These are phyloP conservation scores for Protobothrops mucrosquamatus DNA, from an alignment of 2,113 vertebrate species.

Conservation along the genomic window DNA sequence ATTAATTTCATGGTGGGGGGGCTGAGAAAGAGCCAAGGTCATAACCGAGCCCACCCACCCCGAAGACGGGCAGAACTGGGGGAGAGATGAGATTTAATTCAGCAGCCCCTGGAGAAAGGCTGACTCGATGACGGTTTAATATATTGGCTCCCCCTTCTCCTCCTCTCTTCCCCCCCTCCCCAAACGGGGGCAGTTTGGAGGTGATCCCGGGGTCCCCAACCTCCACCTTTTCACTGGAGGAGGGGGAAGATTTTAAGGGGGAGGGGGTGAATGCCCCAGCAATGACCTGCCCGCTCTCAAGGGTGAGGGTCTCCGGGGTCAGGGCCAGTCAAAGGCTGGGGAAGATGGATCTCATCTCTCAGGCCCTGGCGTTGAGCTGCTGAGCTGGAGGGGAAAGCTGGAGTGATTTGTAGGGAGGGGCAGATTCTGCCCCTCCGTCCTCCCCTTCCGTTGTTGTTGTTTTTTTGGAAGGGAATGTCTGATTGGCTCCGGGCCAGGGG, in stretches of 20 bases:
- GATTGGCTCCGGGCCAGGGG: too few relatives aligned
- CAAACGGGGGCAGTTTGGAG: not conserved
- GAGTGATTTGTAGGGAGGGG: too few relatives aligned
- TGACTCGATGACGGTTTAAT: not conserved
- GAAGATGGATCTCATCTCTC: not conserved
- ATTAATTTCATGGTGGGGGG: slow-evolving; percentile 50
- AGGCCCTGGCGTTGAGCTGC: too few relatives aligned
- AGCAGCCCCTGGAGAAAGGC: not conserved
- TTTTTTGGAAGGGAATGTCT: too few relatives aligned
- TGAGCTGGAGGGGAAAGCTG: too few relatives aligned
- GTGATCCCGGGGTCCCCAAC: not conserved
- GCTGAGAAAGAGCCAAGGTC: slow-evolving; percentile 43
- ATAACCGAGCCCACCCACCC: slow-evolving; percentile 10
- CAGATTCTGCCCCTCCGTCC: too few relatives aligned
- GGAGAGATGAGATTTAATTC: not conserved
- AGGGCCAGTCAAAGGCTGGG: too few relatives aligned
- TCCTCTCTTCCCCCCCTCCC: not conserved
- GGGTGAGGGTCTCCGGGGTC: not conserved
- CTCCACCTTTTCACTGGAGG: not conserved
- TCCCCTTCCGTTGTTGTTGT: too few relatives aligned
- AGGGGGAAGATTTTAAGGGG: too few relatives aligned
- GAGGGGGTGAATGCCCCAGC: not conserved
- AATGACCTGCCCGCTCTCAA: too few relatives aligned
- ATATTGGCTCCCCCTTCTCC: not conserved
- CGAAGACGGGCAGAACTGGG: not conserved